These are phyloP conservation scores for Sycobia sp. DNA, from an alignment of 1,140 invertebrate species.

Conservation along the genomic window DNA sequence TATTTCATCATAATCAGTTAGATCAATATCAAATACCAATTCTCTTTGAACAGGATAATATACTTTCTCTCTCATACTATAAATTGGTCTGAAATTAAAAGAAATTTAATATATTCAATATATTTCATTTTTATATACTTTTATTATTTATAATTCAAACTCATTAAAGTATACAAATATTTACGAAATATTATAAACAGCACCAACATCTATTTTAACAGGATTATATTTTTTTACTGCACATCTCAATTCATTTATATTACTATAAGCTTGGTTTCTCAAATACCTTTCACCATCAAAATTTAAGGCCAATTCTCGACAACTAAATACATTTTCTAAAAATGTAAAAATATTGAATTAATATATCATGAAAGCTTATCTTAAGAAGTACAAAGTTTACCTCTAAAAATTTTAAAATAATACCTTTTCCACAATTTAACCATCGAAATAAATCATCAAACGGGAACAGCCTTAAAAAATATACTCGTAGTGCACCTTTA, in stretches of 20 bases:
- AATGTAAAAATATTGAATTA: slow-evolving; percentile 35
- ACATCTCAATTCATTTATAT: slow-evolving; percentile 79
- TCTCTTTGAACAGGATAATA: slow-evolving; percentile 74
- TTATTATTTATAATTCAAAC: slow-evolving; percentile 52
- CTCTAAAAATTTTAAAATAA: slow-evolving; percentile 14
- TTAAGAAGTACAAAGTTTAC: too few species aligned
- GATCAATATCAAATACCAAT: slow-evolving; percentile 97
- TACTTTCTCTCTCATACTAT: slow-evolving; percentile 18
- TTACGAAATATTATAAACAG: slow-evolving; percentile 79
- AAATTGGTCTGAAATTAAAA: slow-evolving; percentile 45
- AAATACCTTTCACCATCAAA: slow-evolving; percentile 92
- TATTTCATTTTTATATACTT: slow-evolving; percentile 46
- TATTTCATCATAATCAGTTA: slow-evolving; percentile 97
- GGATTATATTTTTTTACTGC: slow-evolving; percentile 72
- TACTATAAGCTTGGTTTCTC: slow-evolving; percentile 86
- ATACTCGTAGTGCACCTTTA: slow-evolving; percentile 58
- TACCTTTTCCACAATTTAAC: slow-evolving; percentile 84
- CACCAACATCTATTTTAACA: slow-evolving; percentile 84
- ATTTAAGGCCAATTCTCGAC: slow-evolving; percentile 96
- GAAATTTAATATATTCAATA: slow-evolving; percentile 35
- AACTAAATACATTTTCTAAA: slow-evolving; percentile 73
- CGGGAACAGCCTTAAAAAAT: slow-evolving; percentile 91
- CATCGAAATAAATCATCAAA: slow-evolving; percentile 82
- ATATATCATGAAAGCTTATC: slow-evolving; percentile 19
- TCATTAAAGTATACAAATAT: slow-evolving; percentile 32